phyloP scores from a whole-genome alignment of 2,113 vertebrate species.

The Neotoma lepida region DNA sequence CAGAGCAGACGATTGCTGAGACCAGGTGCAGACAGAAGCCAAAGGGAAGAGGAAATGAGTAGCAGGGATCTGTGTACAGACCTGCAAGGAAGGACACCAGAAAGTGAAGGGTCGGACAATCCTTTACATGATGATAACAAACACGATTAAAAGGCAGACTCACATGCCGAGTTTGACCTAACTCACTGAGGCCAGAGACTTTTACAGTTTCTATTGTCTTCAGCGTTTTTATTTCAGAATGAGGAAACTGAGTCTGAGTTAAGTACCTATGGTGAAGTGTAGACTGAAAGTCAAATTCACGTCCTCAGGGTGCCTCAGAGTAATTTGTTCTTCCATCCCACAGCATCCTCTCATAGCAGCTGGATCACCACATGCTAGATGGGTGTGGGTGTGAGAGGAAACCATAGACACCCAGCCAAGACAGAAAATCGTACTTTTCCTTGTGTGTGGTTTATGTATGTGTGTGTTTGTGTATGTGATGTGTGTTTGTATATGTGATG shows the following conservation, averaged over 20 bases:
- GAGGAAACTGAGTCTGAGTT: not conserved
- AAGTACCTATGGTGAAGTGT: not conserved
- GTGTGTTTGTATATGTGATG: not conserved
- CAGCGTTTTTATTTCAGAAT: not conserved
- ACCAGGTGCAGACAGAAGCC: not conserved
- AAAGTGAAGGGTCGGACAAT: not conserved
- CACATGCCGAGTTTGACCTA: not conserved
- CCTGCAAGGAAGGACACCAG: not conserved
- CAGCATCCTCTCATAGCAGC: accelerated
- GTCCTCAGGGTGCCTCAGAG: accelerated
- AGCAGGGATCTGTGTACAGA: not conserved
- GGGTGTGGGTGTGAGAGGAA: too few relatives aligned
- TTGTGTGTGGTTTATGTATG: not conserved
- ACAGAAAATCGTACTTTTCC: not conserved
- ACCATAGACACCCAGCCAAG: too few relatives aligned
- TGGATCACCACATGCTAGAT: too few relatives aligned
- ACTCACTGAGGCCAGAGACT: not conserved
- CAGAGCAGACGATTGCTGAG: not conserved
- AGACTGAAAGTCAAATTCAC: not conserved
- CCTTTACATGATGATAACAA: not conserved
- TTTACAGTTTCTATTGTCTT: not conserved
- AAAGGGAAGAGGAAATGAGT: not conserved
- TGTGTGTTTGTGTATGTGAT: not conserved
- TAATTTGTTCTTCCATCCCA: not conserved
- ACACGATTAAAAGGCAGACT: not conserved